phyloP scores from a whole-genome alignment of 1,140 invertebrate genomes.

The Bombus vancouverensis region DNA sequence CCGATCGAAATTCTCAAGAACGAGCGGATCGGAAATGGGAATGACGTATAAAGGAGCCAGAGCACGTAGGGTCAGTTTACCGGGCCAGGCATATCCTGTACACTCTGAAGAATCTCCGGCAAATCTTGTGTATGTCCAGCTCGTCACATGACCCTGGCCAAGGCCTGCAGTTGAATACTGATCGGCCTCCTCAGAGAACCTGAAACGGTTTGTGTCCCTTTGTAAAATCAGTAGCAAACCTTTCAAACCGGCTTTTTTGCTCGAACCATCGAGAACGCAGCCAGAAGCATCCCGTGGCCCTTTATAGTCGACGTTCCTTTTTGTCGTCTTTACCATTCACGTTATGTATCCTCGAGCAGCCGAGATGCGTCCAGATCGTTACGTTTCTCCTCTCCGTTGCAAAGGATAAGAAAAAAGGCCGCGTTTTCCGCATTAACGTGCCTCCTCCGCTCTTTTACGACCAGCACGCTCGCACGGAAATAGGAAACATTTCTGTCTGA shows the following conservation, averaged over 20 bases:
- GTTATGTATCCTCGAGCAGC: constrained; percentile 42
- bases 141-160: constrained; percentile 64
- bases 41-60: constrained; percentile 71
- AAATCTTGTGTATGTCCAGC: constrained; percentile 72
- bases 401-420: constrained; percentile 40
- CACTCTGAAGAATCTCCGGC: constrained; percentile 67
- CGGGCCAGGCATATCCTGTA: constrained; percentile 70
- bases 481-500: neutral
- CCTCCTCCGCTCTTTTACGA: constrained; percentile 15
- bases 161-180: constrained; percentile 65
- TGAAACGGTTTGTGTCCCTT: constrained; percentile 65
- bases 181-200: constrained; percentile 54
- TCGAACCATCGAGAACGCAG: constrained; percentile 6
- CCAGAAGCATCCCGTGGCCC: constrained; percentile 7
- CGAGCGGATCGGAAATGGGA: constrained; percentile 69
- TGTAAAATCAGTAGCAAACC: constrained; percentile 70
- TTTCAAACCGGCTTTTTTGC: constrained; percentile 54
- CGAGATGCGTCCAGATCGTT: constrained; percentile 42
- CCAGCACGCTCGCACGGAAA: neutral
- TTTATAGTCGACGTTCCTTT: constrained; percentile 54
- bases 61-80: constrained; percentile 74
- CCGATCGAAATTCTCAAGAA: constrained; percentile 58
- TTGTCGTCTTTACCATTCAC: constrained; percentile 46
- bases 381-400: constrained; percentile 18
- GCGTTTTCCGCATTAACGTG: constrained; percentile 53